phyloP scores from a whole-genome alignment of 1,140 invertebrate species.

The Eriocheir sinensis region DNA sequence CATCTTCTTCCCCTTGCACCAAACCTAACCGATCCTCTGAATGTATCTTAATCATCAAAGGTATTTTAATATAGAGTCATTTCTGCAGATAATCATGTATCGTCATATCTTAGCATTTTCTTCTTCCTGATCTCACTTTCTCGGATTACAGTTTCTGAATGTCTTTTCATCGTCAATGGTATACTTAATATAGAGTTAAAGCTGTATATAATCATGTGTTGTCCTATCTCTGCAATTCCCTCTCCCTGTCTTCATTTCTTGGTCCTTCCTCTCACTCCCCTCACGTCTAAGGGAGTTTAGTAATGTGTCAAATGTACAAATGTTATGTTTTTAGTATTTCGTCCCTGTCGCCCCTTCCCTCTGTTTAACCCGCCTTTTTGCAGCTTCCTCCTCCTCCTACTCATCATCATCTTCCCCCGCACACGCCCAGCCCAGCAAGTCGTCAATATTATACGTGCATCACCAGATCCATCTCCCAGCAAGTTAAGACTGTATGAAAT shows the following conservation, averaged over 20 bases:
- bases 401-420: no score
- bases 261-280: background rate
- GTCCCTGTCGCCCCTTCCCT: no score
- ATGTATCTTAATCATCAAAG: background rate
- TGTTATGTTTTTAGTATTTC: no score
- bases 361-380: no score
- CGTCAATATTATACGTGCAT: background rate
- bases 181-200: no score
- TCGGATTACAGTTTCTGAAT: background rate
- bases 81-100: background rate
- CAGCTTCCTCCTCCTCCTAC: no score
- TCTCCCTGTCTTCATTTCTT: background rate
- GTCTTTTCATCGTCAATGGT: no score
- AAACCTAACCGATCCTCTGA: no score
- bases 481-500: background rate
- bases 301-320: no score
- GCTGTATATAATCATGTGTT: no score
- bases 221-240: no score
- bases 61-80: background rate
- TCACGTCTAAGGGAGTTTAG: no score
- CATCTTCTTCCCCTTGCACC: background rate
- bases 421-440: background rate
- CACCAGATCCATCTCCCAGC: background rate
- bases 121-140: constrained; percentile 11
- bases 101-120: background rate